Conservation (phyloP, 2,113 vertebrate species). For the Mystacornis crossleyi region DNA sequence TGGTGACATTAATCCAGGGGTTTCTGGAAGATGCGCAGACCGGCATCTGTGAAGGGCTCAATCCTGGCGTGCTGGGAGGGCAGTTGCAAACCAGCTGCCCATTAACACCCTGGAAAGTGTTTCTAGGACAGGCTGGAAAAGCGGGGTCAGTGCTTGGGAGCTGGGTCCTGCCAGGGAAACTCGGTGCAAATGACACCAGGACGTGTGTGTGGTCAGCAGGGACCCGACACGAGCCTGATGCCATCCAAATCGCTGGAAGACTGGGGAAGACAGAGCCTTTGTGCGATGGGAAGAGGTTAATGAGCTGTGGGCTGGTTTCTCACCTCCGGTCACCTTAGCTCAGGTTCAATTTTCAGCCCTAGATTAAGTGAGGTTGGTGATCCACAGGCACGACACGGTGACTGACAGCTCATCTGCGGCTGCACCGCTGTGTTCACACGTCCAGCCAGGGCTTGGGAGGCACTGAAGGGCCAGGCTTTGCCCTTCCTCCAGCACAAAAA, state of each 20-base stretch:
- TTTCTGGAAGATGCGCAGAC: accelerated
- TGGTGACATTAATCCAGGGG: background rate
- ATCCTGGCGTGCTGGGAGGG: background rate
- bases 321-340: constrained; percentile 29
- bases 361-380: constrained; percentile 1
- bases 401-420: background rate
- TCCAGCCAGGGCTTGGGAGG: background rate
- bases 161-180: background rate
- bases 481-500: background rate
- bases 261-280: background rate
- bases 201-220: background rate
- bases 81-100: background rate
- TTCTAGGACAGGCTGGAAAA: background rate
- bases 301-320: constrained; percentile 15
- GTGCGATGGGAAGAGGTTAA: background rate
- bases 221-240: background rate
- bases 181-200: background rate
- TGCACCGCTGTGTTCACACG: background rate
- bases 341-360: constrained; percentile 50
- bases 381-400: background rate
- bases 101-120: background rate
- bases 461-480: background rate
- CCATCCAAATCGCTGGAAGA: background rate
- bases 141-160: background rate
- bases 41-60: background rate